Evolutionary conservation across 2,888 invertebrate genomes (phyloP).

Genomic region (Muscina levida): DNA sequence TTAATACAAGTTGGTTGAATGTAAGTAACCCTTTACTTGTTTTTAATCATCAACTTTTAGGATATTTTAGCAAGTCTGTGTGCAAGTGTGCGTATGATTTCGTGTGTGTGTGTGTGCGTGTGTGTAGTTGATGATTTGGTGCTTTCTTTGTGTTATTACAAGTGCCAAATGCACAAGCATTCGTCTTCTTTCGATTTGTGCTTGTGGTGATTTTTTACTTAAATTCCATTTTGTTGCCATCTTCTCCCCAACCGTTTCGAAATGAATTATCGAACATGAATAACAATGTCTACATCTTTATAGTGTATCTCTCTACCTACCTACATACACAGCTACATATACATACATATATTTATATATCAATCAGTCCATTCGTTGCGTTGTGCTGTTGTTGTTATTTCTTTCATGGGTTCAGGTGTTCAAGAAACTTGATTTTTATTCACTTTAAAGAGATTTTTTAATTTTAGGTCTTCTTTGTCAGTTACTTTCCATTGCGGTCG

Average conservation of each 20-base stretch:
- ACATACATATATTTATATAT: constrained; percentile 17
- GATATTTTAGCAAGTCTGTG: too few relatives aligned
- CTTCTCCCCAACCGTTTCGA: constrained; percentile 18
- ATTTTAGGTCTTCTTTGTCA: constrained; percentile 37
- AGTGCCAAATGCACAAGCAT: constrained; percentile 19
- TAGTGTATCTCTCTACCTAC: neutral
- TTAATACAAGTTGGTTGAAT: constrained; percentile 57
- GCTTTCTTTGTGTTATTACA: constrained; percentile 3
- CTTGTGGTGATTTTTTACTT: constrained; percentile 17
- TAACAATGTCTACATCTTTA: constrained; percentile 4
- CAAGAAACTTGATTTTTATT: constrained; percentile 62
- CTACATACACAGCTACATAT: neutral
- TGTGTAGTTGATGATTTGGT: constrained; percentile 3
- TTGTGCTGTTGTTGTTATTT: constrained; percentile 18
- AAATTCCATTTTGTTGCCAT: constrained; percentile 3
- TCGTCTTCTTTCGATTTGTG: constrained; percentile 26
- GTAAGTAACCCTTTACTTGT: constrained; percentile 48
- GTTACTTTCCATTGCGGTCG: constrained; percentile 10
- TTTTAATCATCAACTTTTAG: constrained; percentile 59
- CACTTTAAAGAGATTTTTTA: constrained; percentile 45
- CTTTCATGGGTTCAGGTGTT: constrained; percentile 56
- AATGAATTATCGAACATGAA: constrained; percentile 34
- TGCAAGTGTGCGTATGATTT: too few relatives aligned
- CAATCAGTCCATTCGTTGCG: constrained; percentile 22
- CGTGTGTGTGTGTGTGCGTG: neutral